Percentiles rank a stretch among this genome's conserved stretches.
These are phyloP conservation scores for Bombyx huttoni DNA, from an alignment of 2,888 invertebrate species.

Conservation along the genomic window DNA sequence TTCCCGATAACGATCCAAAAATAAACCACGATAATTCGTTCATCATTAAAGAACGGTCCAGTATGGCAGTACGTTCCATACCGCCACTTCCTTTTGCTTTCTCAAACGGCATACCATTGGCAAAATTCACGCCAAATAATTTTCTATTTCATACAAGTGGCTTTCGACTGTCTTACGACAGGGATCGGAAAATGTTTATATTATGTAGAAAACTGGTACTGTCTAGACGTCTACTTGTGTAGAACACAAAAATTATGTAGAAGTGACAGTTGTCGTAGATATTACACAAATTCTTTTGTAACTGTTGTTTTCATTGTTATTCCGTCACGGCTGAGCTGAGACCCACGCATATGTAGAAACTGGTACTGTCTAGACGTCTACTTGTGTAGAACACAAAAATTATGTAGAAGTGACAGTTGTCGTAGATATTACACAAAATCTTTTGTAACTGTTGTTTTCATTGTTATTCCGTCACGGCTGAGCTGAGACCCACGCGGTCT, in stretches of 20 bases:
- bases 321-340: slow-evolving; percentile 24
- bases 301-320: slow-evolving; percentile 32
- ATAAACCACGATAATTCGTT: slow-evolving; percentile 48
- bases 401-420: slow-evolving; percentile 7
- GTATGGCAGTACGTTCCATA: slow-evolving; percentile 37
- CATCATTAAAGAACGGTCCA: slow-evolving; percentile 39
- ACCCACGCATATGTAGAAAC: slow-evolving; percentile 9
- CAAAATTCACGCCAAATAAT: slow-evolving; percentile 9
- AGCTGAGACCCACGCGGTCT: slow-evolving; percentile 22
- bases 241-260: slow-evolving; percentile 15
- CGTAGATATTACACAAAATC: neutral
- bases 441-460: slow-evolving; percentile 25
- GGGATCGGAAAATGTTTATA: no score
- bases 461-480: slow-evolving; percentile 29
- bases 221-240: slow-evolving; percentile 9
- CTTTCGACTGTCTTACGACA: no score
- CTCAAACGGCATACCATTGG: slow-evolving; percentile 23
- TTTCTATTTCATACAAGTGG: no score
- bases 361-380: neutral
- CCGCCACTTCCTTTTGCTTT: slow-evolving; percentile 47
- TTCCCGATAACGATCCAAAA: slow-evolving; percentile 46
- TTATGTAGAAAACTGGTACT: neutral
- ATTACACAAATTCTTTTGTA: slow-evolving; percentile 9
- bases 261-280: neutral
- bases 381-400: slow-evolving; percentile 17